phyloP scores from a whole-genome alignment of 2,113 vertebrate species.

The Anolis carolinensis region DNA sequence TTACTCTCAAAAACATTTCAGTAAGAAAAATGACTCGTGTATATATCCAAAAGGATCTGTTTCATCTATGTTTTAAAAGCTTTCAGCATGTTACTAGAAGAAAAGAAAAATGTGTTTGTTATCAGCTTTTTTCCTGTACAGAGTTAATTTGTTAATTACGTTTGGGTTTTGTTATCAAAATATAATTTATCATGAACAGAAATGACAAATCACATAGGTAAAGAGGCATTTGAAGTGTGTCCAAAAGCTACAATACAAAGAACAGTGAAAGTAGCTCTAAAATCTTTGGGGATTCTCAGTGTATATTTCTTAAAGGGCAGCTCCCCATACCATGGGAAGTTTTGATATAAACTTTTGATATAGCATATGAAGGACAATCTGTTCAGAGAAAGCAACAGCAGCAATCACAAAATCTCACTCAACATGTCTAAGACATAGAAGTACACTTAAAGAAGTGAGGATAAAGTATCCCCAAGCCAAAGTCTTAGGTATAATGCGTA shows the following conservation, averaged over 20 bases:
- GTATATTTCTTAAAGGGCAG: background rate
- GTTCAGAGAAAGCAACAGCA: background rate
- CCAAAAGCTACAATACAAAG: background rate
- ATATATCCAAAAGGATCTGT: slow-evolving; percentile 63
- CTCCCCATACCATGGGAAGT: background rate
- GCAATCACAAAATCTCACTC: background rate
- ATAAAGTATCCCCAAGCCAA: background rate
- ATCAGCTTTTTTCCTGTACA: slow-evolving; percentile 44
- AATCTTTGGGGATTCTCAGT: background rate
- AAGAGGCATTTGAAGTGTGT: background rate
- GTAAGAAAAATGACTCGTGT: slow-evolving; percentile 66
- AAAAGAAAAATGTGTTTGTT: slow-evolving; percentile 50
- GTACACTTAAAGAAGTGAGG: background rate
- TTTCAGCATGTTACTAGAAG: slow-evolving; percentile 49
- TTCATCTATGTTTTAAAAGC: slow-evolving; percentile 62
- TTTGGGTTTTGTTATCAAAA: slow-evolving; percentile 37
- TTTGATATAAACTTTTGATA: slow-evolving; percentile 11
- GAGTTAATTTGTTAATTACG: slow-evolving; percentile 51
- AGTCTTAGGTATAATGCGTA: background rate
- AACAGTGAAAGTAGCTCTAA: background rate
- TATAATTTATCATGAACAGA: background rate
- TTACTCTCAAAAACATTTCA: slow-evolving; percentile 65
- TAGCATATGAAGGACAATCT: background rate
- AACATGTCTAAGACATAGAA: background rate
- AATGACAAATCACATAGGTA: background rate